Conservation (phyloP, 2,888 invertebrate genomes). For the Volucella inflata region DNA sequence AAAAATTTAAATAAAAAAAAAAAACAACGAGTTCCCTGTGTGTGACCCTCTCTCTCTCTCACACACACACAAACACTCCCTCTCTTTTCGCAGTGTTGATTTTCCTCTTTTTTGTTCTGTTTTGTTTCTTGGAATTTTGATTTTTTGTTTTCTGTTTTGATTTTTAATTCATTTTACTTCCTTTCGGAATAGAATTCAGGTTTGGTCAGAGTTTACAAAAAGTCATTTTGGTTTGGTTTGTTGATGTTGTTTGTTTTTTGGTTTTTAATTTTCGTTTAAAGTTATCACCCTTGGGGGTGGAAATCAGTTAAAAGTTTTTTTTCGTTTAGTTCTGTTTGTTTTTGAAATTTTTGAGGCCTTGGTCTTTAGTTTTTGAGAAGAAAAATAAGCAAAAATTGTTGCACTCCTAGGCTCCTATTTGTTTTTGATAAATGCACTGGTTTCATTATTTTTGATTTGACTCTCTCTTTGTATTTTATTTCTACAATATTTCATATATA, state of each 20-base stretch:
- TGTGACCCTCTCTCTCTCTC: too few species aligned
- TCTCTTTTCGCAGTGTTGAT: conserved; percentile 24
- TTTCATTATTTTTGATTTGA: conserved; percentile 55
- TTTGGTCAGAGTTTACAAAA: conserved; percentile 62
- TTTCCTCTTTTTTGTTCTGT: conserved; percentile 17
- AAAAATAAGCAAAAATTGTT: conserved; percentile 21
- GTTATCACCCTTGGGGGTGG: conserved; percentile 30
- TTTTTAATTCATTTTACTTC: conserved; percentile 37
- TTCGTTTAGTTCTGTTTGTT: not conserved
- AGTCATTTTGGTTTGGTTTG: conserved; percentile 57
- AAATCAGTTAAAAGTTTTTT: conserved; percentile 1
- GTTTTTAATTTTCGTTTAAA: conserved; percentile 1
- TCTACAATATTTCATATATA: not conserved
- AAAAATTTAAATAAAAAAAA: conserved; percentile 19
- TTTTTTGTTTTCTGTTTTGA: conserved; percentile 3
- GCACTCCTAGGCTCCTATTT: conserved; percentile 59
- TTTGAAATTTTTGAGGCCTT: conserved; percentile 7
- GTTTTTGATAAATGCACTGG: conserved; percentile 62
- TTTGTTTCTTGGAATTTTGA: conserved; percentile 1
- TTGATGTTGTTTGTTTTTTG: conserved; percentile 22
- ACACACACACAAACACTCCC: too few species aligned
- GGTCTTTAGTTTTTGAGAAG: conserved; percentile 23
- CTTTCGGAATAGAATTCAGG: conserved; percentile 61
- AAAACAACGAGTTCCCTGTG: not conserved
- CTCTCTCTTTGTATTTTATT: not conserved